Evolutionary conservation across 2,797 vertebrate species (phyloP), one percentile per base, ranked within the genome.

Genomic region (Phataginus tetradactyla): DNA sequence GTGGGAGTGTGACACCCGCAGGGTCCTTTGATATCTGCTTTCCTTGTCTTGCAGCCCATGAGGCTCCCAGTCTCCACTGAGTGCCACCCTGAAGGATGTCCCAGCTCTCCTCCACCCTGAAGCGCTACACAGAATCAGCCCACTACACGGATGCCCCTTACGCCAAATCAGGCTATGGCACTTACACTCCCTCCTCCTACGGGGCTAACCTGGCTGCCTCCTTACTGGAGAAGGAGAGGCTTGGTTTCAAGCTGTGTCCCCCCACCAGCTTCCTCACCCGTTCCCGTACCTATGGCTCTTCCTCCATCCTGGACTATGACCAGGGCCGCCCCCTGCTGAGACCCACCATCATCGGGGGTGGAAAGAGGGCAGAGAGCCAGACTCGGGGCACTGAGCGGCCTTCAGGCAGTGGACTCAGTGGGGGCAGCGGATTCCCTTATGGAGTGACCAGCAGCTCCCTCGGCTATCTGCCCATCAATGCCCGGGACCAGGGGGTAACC

Each of bases 71-170:
- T 96, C 92, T 97, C 97, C 53, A 57, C 98, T 97, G 97, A 98
- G 72, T 98, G 94, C 98, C 97, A 95, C 97, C 99, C 99, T 99
- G 98, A 98, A 99, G 98, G 98, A 99, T 99, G 99, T 99, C 99
- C 98, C 99, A 99, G 92, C 99, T 99, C 95, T 99, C 99, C 97
- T 99, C 99, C 98, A 99, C 99, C 77, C 98, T 99, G 98, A 99
- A 99, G 99, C 99, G 99, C 69, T 99, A 99, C 57, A 97, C 98
- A 1, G 98, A 98, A 77, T 97, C 98, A 0, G 96, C 98, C 92
- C 98, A 97, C 98, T 99, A 99, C 57, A 94, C 98, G 15, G 99
- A 99, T 98, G 97, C 98, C 96, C 99, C 99, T 98, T 99, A 99
- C 97, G 98, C 98, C 98, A 99, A 98, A 93, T 92, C 99, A 49